phyloP scores from a whole-genome alignment of 2,888 invertebrate species.

The Pristionchus entomophagus region DNA sequence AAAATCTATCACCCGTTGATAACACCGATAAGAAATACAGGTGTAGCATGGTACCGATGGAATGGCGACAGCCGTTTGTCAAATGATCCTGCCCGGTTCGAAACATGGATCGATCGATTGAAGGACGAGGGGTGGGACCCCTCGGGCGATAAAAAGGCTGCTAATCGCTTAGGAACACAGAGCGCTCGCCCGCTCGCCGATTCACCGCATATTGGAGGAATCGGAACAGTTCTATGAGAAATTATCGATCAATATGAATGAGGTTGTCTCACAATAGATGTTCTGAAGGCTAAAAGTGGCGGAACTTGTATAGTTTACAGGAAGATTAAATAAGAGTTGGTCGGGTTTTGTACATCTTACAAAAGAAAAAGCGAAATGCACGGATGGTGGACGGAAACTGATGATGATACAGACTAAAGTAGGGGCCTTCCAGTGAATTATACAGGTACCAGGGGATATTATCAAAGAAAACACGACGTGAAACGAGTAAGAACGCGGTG shows the following conservation, averaged over 20 bases:
- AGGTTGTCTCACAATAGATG: too few relatives aligned
- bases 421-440: too few relatives aligned
- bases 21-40: not conserved
- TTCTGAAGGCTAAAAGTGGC: not conserved
- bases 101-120: constrained; percentile 23
- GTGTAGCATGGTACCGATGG: too few relatives aligned
- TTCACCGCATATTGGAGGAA: not conserved
- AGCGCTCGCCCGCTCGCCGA: not conserved
- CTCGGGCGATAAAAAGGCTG: constrained; percentile 41
- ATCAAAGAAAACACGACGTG: not conserved
- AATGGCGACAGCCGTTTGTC: too few relatives aligned
- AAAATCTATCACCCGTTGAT: not conserved
- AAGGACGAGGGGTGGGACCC: not conserved
- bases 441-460: too few relatives aligned
- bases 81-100: not conserved
- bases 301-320: too few relatives aligned
- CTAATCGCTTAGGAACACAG: constrained; percentile 41
- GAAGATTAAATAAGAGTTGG: too few relatives aligned
- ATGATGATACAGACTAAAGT: too few relatives aligned
- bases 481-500: not conserved
- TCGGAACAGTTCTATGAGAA: not conserved
- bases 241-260: too few relatives aligned
- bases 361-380: too few relatives aligned
- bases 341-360: too few relatives aligned
- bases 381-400: too few relatives aligned